Conservation (phyloP, 2,888 invertebrate genomes). For the Automeris io region DNA sequence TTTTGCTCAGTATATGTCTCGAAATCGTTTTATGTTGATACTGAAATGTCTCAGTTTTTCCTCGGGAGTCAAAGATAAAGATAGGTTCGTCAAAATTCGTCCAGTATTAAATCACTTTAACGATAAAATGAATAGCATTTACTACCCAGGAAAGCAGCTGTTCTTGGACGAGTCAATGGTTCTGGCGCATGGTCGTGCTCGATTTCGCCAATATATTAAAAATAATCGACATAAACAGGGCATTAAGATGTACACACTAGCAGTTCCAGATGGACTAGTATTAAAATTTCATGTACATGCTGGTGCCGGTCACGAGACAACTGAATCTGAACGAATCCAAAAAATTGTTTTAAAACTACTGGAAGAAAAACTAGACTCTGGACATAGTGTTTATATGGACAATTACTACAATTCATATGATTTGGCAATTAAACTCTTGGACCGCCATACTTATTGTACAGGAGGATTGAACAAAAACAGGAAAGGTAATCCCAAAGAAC, state of each 20-base stretch:
- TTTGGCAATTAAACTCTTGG: conserved; percentile 27
- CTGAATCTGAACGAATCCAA: no score
- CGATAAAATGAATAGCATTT: conserved; percentile 18
- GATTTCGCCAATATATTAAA: conserved; percentile 10
- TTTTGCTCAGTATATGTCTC: conserved; percentile 17
- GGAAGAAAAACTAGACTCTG: conserved; percentile 25
- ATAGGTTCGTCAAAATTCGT: conserved; percentile 16
- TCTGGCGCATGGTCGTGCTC: conserved; percentile 13
- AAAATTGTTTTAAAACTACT: conserved; percentile 30
- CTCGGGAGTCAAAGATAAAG: conserved; percentile 22
- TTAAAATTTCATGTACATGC: conserved; percentile 12
- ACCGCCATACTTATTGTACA: conserved; percentile 38
- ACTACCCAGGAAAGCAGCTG: conserved; percentile 17
- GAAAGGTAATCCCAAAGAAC: conserved; percentile 22
- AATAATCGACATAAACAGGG: conserved; percentile 10
- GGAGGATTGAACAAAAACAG: conserved; percentile 31
- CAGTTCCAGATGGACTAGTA: conserved; percentile 14
- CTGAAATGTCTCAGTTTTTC: conserved; percentile 20
- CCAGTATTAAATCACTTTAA: conserved; percentile 31
- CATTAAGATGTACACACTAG: conserved; percentile 14
- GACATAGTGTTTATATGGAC: conserved; percentile 33
- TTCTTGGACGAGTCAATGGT: conserved; percentile 18
- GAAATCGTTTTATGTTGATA: conserved; percentile 23
- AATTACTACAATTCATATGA: conserved; percentile 30
- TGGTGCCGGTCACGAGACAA: no score